Base-by-base conservation (phyloP, 2,888 invertebrate genomes). In the Amblyjoppa proteus region DNA sequence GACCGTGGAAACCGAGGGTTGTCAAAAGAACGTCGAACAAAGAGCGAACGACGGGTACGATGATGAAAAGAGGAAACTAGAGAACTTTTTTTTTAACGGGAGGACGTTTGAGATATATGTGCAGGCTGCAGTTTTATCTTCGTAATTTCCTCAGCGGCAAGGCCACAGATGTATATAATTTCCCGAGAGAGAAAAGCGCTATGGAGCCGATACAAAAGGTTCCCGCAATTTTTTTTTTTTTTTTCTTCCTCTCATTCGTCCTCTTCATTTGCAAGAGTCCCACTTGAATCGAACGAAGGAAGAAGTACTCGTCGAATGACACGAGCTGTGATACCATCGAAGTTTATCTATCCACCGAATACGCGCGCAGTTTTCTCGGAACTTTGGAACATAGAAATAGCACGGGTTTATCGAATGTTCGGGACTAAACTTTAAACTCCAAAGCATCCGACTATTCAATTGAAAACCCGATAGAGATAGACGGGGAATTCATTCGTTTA, bases 121-220 rank as follows among this genome's bases (percentile, higher is more conserved):
- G 25, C 56, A 38, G 56, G 41, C 56, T 56, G 2, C 25, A 28
- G 56, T 73, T 58, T 73, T 28, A 56, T 25, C 41, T 73, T 58
- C 41, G 58, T 58, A 28, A 45, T 73, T 73, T 58, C 20, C 28
- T 41, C 58, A 56, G 41, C 58, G 58, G 11, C 25, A 6, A 13
- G 28, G 13, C 11, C 25, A 25, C 25, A 25, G 41, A 38, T 58
- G 41, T 41, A n/a, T 41, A 31, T 71, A 56, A 73, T 73, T 73
- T 58, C 58, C 41, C 58, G 41, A 58, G 73, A 73, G 73, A 28
- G 41, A 58, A 73, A 25, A 58, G 2, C 58, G 56, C 16, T 11
- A 3, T 13, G 20, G 41, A 58, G 28, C 20, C 28, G 31, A 58
- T 58, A 16, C 25, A 58, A 73, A 73, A 41, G 38, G 20, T 38